Evolutionary conservation across 2,113 vertebrate genomes (phyloP), one percentile per base, ranked within the genome.

Genomic region (Zingel zingel): DNA sequence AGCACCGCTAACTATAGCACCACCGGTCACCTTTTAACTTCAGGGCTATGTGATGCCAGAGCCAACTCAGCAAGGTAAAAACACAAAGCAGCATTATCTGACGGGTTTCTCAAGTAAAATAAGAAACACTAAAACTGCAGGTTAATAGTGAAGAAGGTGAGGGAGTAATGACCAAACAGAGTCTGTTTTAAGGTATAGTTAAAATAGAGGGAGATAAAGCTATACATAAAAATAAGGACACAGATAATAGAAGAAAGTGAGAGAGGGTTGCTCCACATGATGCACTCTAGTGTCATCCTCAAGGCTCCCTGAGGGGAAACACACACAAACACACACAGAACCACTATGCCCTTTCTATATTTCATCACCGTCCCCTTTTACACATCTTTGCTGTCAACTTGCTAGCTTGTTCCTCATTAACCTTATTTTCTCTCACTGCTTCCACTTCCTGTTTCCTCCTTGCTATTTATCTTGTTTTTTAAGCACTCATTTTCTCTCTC

Each of bases 301-400:
- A 27, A 63, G 72, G 39, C 2, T 72, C 59, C 74, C 77, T 14
- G 21, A 67, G 33, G 79, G 59, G 19, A 68, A 6, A 13, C 64
- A n/a, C 25, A 25, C 53, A 65, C 3, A 70, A n/a, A n/a, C n/a
- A n/a, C 64, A 64, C 25, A 23, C 45, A 43, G 1, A 27, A 56
- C 39, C n/a, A 66, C n/a, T 73, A 5, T 27, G 16, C 27, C 64
- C 62, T 63, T 30, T 61, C 36, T 70, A 6, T 30, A 25, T 66
- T 27, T 48, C 56, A 73, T 6, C 10, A 53, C 56, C n/a, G 39
- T 43, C 43, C 21, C 18, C 67, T 48, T 74, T 75, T 75, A 43
- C 30, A 66, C 54, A 78, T 43, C 66, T 81, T 73, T 58, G 9
- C n/a, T 76, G 51, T 58, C 74, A 75, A 39, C 62, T 79, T 64